Conservation (phyloP, 2,888 invertebrate species). For the Xanthorhoe spadicearia region DNA sequence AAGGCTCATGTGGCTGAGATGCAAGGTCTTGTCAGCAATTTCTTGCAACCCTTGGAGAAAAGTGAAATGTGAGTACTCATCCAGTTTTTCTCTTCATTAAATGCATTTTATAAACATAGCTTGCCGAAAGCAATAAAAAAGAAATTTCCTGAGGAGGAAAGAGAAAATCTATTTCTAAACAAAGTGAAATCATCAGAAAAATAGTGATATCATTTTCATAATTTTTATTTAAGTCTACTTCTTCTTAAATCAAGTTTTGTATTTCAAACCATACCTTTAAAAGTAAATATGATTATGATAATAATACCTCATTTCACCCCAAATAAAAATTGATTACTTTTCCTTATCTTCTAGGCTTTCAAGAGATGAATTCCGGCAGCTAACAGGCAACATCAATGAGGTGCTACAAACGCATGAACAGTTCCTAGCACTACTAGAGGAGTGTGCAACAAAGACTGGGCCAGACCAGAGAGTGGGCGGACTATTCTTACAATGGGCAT, state of each 20-base stretch:
- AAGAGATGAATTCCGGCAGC: slow-evolving; percentile 92
- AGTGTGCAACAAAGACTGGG: slow-evolving; percentile 88
- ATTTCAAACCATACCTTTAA: too few species aligned
- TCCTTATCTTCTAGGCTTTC: slow-evolving; percentile 89
- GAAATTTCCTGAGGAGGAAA: too few species aligned
- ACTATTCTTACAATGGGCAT: slow-evolving; percentile 93
- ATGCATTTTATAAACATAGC: too few species aligned
- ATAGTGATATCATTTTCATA: too few species aligned
- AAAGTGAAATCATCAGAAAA: too few species aligned
- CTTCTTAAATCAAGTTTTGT: too few species aligned
- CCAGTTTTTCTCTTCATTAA: neutral
- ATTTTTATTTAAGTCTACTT: too few species aligned
- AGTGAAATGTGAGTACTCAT: slow-evolving; percentile 91
- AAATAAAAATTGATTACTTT: too few species aligned
- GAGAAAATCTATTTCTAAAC: too few species aligned
- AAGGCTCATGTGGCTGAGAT: slow-evolving; percentile 95
- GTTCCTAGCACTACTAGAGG: slow-evolving; percentile 91
- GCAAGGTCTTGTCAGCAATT: slow-evolving; percentile 92
- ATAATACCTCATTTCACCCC: too few species aligned
- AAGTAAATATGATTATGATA: too few species aligned
- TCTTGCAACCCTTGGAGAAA: slow-evolving; percentile 93
- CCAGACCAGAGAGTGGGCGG: slow-evolving; percentile 95
- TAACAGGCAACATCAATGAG: slow-evolving; percentile 95
- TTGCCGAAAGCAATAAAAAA: too few species aligned
- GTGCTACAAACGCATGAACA: slow-evolving; percentile 94